A percentile compares a stretch with the other conserved stretches of the same genome.
Evolutionary conservation across 2,113 vertebrate species (phyloP).

Genomic region (Cottus gobio): DNA sequence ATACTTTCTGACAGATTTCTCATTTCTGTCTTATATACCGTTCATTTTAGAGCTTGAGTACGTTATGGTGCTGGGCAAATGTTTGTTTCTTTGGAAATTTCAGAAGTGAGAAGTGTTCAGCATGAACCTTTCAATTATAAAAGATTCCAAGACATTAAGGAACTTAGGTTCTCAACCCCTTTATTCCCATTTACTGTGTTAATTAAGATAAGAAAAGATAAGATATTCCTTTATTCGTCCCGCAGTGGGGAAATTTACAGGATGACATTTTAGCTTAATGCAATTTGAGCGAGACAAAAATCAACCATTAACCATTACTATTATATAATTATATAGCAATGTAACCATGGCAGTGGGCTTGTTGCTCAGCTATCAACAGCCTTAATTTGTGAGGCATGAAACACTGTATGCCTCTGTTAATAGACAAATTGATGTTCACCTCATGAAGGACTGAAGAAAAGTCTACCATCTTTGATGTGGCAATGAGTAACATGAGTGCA

Average conservation of each 20-base stretch:
- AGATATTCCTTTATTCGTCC: too few relatives aligned
- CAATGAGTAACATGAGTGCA: constrained; percentile 31
- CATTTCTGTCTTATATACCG: not conserved
- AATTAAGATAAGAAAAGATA: too few relatives aligned
- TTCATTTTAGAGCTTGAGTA: not conserved
- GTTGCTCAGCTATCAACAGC: not conserved
- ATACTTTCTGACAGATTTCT: not conserved
- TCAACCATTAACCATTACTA: too few relatives aligned
- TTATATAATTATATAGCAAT: too few relatives aligned
- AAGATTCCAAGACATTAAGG: too few relatives aligned
- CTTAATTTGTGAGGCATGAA: not conserved
- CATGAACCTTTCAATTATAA: too few relatives aligned
- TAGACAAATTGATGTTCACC: constrained; percentile 3
- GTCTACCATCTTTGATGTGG: constrained; percentile 5
- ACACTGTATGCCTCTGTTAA: not conserved
- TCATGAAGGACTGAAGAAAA: not conserved
- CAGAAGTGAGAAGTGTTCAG: too few relatives aligned
- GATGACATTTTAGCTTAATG: too few relatives aligned
- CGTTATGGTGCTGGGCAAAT: not conserved
- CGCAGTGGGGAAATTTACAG: too few relatives aligned
- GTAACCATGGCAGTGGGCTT: not conserved
- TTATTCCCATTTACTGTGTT: too few relatives aligned
- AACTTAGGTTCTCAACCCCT: too few relatives aligned
- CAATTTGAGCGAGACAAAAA: too few relatives aligned
- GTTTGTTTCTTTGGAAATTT: not conserved